Evolutionary conservation across 1,140 invertebrate genomes (phyloP).

Genomic region (Diorhabda sublineata): DNA sequence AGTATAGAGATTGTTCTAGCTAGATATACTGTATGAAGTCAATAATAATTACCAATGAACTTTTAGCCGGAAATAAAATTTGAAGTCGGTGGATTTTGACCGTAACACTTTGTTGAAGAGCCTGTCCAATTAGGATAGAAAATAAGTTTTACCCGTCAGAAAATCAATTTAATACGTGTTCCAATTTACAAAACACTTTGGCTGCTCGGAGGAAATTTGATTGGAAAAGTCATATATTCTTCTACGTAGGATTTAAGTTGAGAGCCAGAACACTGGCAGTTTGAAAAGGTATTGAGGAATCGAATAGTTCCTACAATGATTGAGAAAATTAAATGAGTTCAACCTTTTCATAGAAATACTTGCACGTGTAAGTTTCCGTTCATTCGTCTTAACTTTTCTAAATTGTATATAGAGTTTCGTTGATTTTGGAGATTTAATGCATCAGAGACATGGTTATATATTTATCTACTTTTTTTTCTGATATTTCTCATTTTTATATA

Average conservation of each 20-base stretch:
- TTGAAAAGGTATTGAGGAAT: slow-evolving; percentile 1
- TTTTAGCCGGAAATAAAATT: neutral
- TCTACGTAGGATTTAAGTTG: neutral
- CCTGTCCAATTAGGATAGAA: neutral
- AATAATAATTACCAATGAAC: neutral
- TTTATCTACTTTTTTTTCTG: too few relatives aligned
- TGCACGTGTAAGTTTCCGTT: too few relatives aligned
- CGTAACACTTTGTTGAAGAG: neutral
- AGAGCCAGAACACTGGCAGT: neutral
- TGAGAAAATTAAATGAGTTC: neutral
- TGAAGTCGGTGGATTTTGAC: neutral
- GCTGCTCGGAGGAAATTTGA: neutral
- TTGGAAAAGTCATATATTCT: slow-evolving; percentile 3
- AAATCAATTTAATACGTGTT: slow-evolving; percentile 1
- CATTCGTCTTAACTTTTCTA: too few relatives aligned
- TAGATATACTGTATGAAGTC: too few relatives aligned
- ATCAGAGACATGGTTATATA: too few relatives aligned
- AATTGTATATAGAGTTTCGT: too few relatives aligned
- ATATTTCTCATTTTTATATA: too few relatives aligned
- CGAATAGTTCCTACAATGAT: neutral
- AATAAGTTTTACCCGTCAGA: neutral
- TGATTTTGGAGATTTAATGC: too few relatives aligned
- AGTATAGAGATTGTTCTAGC: too few relatives aligned
- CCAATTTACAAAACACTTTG: neutral
- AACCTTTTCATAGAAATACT: too few relatives aligned